These are phyloP conservation scores for Aphaenogaster floridana DNA, from an alignment of 1,140 invertebrate species.

Conservation along the genomic window DNA sequence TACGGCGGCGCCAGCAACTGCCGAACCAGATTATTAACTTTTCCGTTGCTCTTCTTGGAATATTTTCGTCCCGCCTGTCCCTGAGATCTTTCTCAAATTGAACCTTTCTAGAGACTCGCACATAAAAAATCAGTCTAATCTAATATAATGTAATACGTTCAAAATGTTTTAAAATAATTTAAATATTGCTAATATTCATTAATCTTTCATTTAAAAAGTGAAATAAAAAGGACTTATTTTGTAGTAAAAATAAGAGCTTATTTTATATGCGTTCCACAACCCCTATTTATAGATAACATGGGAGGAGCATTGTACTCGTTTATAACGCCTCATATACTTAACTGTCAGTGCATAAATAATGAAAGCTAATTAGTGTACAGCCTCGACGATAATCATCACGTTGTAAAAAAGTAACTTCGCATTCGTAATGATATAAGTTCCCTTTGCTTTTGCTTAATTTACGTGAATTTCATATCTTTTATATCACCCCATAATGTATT, in stretches of 20 bases:
- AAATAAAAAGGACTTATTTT: background rate
- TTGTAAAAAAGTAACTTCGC: background rate
- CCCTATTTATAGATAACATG: slow-evolving; percentile 9
- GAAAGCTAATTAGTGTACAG: slow-evolving; percentile 30
- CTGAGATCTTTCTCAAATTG: background rate
- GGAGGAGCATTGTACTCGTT: slow-evolving; percentile 28
- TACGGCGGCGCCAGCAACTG: slow-evolving; percentile 36
- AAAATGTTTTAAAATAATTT: slow-evolving; percentile 8
- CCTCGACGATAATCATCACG: slow-evolving; percentile 33
- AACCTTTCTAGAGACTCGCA: background rate
- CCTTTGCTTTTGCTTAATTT: slow-evolving; percentile 9
- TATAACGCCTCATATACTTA: slow-evolving; percentile 22
- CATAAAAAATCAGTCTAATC: background rate
- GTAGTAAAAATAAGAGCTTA: background rate
- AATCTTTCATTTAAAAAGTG: background rate
- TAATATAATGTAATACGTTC: background rate
- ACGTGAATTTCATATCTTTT: slow-evolving; percentile 23
- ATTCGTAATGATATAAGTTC: slow-evolving; percentile 2
- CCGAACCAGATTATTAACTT: background rate
- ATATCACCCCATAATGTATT: background rate
- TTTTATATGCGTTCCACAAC: background rate
- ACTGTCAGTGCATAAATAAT: slow-evolving; percentile 28
- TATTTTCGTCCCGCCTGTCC: background rate
- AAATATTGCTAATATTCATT: background rate
- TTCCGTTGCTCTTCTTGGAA: slow-evolving; percentile 1